Evolutionary conservation across 1,140 invertebrate genomes (phyloP).

Genomic region (Holotrichia oblita): DNA sequence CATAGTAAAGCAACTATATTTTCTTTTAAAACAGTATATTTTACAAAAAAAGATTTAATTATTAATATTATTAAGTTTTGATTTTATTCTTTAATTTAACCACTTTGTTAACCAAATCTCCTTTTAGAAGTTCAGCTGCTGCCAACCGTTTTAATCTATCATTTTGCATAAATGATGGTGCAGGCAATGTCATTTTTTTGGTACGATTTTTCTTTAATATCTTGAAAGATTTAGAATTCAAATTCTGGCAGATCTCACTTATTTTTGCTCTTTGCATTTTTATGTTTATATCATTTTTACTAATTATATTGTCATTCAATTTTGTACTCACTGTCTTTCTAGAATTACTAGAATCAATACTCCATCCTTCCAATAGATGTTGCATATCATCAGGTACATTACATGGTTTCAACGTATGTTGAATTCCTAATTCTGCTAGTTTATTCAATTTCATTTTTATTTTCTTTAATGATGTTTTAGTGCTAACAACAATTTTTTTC

Average conservation of each 20-base stretch:
- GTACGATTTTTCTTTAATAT: background rate
- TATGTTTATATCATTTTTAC: background rate
- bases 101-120: background rate
- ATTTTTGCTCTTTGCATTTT: background rate
- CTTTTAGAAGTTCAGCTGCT: background rate
- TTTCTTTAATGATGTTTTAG: constrained; percentile 47
- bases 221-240: background rate
- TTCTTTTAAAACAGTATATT: too few species aligned
- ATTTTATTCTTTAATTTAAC: constrained; percentile 48
- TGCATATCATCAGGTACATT: constrained; percentile 39
- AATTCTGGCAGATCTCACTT: background rate
- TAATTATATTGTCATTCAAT: too few species aligned
- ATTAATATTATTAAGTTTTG: constrained; percentile 31
- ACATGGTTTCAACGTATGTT: constrained; percentile 56
- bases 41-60: too few species aligned
- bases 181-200: background rate
- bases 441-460: constrained; percentile 57
- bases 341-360: background rate
- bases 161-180: constrained; percentile 8
- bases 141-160: constrained; percentile 3
- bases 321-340: background rate
- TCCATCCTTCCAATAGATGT: background rate
- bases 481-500: constrained; percentile 43
- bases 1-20: too few species aligned
- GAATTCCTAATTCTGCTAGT: constrained; percentile 55